phyloP scores from a whole-genome alignment of 2,797 vertebrate genomes.

The Phylloscopus collybita region DNA sequence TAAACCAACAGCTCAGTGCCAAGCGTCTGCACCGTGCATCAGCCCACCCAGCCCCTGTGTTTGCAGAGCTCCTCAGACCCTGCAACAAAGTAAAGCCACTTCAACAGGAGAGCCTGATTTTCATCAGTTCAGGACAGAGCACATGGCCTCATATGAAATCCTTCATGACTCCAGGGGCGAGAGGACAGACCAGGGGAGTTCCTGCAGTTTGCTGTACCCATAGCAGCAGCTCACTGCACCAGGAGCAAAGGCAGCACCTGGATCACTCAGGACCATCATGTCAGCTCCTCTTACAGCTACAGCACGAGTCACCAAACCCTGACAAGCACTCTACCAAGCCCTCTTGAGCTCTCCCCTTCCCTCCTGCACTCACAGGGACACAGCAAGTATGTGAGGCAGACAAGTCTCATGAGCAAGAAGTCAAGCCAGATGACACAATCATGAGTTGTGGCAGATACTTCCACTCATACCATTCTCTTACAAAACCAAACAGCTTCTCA shows the following conservation, averaged over 20 bases:
- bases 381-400: rapidly evolving
- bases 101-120: neutral
- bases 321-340: neutral
- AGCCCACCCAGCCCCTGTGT: neutral
- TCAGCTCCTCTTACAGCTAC: neutral
- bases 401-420: neutral
- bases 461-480: neutral
- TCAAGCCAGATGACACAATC: neutral
- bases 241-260: neutral
- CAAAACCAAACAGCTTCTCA: neutral
- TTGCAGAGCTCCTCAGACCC: neutral
- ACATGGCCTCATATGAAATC: neutral
- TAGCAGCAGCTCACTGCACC: neutral
- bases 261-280: rapidly evolving
- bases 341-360: neutral
- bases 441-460: neutral
- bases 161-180: rapidly evolving
- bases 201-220: neutral
- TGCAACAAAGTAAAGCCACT: neutral
- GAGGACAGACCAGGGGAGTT: neutral
- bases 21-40: rapidly evolving
- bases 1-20: neutral
- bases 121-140: neutral
- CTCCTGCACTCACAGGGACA: neutral
- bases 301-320: neutral